These are phyloP conservation scores for Microtus pennsylvanicus DNA, from an alignment of 2,113 vertebrate genomes.

Conservation along the genomic window DNA sequence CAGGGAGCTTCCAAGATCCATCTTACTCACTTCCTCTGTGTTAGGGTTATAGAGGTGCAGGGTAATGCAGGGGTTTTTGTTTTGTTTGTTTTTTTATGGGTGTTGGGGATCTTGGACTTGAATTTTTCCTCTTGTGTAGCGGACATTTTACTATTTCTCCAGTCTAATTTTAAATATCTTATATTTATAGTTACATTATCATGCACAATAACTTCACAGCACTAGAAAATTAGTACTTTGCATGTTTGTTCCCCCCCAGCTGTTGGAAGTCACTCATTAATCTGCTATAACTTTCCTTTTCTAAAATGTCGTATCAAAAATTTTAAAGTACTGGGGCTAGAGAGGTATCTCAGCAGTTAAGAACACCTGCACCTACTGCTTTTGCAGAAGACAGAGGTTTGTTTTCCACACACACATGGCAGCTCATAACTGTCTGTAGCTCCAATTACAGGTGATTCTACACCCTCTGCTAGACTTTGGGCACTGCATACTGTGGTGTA, in stretches of 20 bases:
- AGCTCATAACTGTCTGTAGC: background rate
- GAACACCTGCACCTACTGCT: background rate
- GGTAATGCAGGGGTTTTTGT: background rate
- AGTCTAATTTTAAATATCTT: background rate
- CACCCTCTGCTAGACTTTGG: background rate
- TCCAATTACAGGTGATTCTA: background rate
- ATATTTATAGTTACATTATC: background rate
- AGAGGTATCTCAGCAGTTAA: background rate
- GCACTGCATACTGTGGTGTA: background rate
- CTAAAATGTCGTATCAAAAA: constrained; percentile 8
- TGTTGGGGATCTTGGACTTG: background rate
- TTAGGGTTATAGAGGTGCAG: background rate
- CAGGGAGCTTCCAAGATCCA: background rate
- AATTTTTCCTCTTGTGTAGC: background rate
- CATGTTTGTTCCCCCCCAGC: background rate
- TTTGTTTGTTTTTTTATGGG: background rate
- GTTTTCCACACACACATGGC: background rate
- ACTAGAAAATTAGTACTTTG: background rate
- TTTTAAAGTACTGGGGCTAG: background rate
- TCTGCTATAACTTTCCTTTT: background rate
- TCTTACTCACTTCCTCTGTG: background rate
- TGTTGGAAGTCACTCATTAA: no score
- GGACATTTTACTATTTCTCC: background rate
- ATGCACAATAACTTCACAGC: background rate
- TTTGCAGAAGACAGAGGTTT: background rate